A percentile compares a stretch with the other conserved stretches of the same genome.
These are phyloP conservation scores for Heliothis peltigera DNA, from an alignment of 2,888 invertebrate genomes.

Conservation along the genomic window DNA sequence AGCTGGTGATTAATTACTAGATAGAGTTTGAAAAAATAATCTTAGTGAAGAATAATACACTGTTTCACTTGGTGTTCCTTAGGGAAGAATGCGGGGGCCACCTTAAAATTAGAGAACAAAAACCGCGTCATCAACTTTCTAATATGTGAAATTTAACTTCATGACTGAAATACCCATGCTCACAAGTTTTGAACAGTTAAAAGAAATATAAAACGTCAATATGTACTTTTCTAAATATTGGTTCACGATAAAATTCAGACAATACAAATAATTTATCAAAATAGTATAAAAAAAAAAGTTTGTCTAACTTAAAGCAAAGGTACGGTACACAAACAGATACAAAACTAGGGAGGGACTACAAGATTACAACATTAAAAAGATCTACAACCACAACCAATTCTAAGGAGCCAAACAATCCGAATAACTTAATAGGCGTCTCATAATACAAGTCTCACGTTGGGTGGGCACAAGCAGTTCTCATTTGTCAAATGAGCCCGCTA, in stretches of 20 bases:
- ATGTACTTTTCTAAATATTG: too few relatives aligned
- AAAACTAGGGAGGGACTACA: conserved; percentile 4
- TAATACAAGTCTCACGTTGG: conserved; percentile 73
- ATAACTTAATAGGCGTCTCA: conserved; percentile 60
- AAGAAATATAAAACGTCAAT: too few relatives aligned
- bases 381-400: conserved; percentile 46
- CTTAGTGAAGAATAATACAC: not conserved
- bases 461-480: conserved; percentile 77
- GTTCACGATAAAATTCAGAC: too few relatives aligned
- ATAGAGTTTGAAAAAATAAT: not conserved
- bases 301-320: too few relatives aligned
- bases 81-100: conserved; percentile 11
- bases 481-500: conserved; percentile 83
- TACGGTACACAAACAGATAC: too few relatives aligned
- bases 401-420: conserved; percentile 40
- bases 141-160: too few relatives aligned
- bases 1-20: not conserved
- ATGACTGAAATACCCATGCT: too few relatives aligned
- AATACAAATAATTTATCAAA: too few relatives aligned
- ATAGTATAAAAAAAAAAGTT: not conserved
- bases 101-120: not conserved
- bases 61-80: conserved; percentile 2
- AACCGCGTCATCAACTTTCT: too few relatives aligned
- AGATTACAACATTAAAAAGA: conserved; percentile 32
- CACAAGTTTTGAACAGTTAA: too few relatives aligned